Evolutionary conservation across 2,113 vertebrate genomes (phyloP).

Genomic region (Mohoua ochrocephala): DNA sequence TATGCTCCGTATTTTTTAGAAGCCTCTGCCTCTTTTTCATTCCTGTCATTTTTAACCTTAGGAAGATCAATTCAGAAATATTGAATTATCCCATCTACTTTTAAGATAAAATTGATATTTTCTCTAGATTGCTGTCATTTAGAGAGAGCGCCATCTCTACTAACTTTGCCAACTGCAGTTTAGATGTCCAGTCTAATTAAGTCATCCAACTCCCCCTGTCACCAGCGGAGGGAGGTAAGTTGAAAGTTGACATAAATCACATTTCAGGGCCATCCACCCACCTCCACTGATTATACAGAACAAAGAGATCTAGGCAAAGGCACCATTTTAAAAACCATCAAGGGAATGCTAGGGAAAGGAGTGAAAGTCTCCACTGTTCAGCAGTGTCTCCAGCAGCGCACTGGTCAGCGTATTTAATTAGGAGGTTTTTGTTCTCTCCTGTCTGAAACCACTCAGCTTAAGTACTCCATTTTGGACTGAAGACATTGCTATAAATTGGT

Average conservation of each 20-base stretch:
- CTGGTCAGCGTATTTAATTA: neutral
- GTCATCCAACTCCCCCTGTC: neutral
- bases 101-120: conserved; percentile 16
- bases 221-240: neutral
- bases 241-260: conserved; percentile 7
- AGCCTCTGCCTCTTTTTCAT: neutral
- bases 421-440: neutral
- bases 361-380: neutral
- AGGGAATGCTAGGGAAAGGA: neutral
- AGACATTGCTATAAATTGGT: neutral
- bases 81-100: neutral
- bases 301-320: neutral
- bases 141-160: neutral
- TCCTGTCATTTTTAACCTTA: conserved; percentile 1
- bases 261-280: neutral
- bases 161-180: neutral
- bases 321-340: neutral
- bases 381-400: neutral
- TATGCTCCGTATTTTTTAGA: neutral
- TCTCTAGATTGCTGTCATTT: neutral
- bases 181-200: conserved; percentile 14
- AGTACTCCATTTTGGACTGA: neutral
- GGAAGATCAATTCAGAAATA: neutral
- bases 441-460: neutral
- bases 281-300: neutral